Base-by-base conservation (phyloP, 2,888 invertebrate genomes). In the Hymenopus coronatus region DNA sequence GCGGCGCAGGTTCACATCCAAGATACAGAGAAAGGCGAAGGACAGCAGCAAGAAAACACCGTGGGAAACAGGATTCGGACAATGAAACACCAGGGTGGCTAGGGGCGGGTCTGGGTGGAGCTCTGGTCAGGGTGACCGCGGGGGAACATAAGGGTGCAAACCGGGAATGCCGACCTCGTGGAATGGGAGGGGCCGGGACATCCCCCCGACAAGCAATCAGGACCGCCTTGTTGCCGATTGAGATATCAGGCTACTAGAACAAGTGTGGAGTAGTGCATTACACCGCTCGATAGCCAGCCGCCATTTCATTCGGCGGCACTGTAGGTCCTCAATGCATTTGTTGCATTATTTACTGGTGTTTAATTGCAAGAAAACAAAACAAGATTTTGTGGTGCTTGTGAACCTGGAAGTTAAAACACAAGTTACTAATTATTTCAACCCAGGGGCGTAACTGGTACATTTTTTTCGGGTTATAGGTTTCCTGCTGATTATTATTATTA, bases 221-320 rank as follows among this genome's bases (percentile, higher is more conserved):
- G 90, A 90, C 90, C 90, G 90, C 90, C 90, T 90, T 89, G 87
- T 88, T 88, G 88, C 89, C 84, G 88, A 88, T 88, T 81, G 88
- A 84, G 82, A 81, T 15, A 81, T 82, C 89, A 90, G 90, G 87
- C 81, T 70, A 30, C 84, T 88, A 90, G 85, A 27, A 89, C 1
- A 28, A 4, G 0, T 1, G 14, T 88, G 88, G 87, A 88, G 88
- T 84, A 83, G 87, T 84, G 30, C 87, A 9, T n/a, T 28, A 12
- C 14, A 8, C 20, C 54, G 25, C n/a, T 84, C 25, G 25, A n/a
- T 28, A 30, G 82, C 82, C 82, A 2, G 14, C n/a, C 54, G 54
- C 54, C 25, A 25, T 70, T 40, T 12, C 40, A 40, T 12, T 40
- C 12, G 40, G 54, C 1, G 20, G 54, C 8, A n/a, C n/a, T n/a